phyloP scores from a whole-genome alignment of 1,140 invertebrate species.

The Gyrodactylus salaris region DNA sequence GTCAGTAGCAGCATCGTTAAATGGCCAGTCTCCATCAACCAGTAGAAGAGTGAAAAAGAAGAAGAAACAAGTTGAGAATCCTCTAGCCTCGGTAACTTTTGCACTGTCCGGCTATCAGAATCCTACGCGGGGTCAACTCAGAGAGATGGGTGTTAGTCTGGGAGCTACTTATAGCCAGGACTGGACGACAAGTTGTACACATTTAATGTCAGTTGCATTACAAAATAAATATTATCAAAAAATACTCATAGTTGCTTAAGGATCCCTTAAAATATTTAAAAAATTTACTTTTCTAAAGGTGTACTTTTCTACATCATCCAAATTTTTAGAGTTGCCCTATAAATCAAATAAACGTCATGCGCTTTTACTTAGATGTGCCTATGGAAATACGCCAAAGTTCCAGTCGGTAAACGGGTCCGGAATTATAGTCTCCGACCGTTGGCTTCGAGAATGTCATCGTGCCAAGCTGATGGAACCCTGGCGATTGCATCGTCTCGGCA shows the following conservation, averaged over 20 bases:
- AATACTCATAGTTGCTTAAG: too few relatives aligned
- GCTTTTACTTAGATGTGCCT: slow-evolving; percentile 35
- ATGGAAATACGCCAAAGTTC: slow-evolving; percentile 51
- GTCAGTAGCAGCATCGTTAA: too few relatives aligned
- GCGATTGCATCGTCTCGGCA: slow-evolving; percentile 19
- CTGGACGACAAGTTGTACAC: slow-evolving; percentile 37
- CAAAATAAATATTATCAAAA: too few relatives aligned
- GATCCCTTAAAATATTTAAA: too few relatives aligned
- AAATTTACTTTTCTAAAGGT: too few relatives aligned
- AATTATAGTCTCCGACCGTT: slow-evolving; percentile 36
- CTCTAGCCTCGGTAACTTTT: slow-evolving; percentile 32
- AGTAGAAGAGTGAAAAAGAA: too few relatives aligned
- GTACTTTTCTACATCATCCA: background rate
- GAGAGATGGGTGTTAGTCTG: slow-evolving; percentile 34
- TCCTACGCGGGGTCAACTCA: slow-evolving; percentile 32
- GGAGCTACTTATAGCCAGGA: slow-evolving; percentile 41
- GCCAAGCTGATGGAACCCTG: slow-evolving; percentile 33
- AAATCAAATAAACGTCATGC: slow-evolving; percentile 6
- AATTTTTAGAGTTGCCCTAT: background rate
- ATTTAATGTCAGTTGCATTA: slow-evolving; percentile 37
- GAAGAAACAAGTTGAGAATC: background rate
- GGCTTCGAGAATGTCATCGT: slow-evolving; percentile 35
- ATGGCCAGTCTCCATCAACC: too few relatives aligned
- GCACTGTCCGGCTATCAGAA: slow-evolving; percentile 52
- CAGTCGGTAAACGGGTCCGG: slow-evolving; percentile 31